Percentiles rank a stretch among this genome's conserved stretches.
Conservation (phyloP, 1,140 invertebrate species). For the Zaprionus davidi region DNA sequence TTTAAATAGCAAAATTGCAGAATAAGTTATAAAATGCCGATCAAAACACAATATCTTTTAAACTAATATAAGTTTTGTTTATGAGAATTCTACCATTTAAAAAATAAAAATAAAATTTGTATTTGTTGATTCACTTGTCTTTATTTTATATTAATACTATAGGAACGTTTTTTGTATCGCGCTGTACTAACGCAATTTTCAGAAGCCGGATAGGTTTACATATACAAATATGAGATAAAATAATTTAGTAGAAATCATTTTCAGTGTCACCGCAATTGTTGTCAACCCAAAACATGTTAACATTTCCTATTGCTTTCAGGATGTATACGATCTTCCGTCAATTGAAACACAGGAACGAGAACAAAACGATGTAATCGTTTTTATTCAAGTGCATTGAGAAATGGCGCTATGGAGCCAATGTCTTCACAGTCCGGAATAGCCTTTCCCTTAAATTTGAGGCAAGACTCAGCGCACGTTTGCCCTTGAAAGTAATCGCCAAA, state of each 20-base stretch:
- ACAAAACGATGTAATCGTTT: background rate
- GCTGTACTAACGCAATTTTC: background rate
- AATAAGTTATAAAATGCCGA: slow-evolving; percentile 62
- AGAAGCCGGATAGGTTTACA: background rate
- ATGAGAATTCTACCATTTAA: slow-evolving; percentile 58
- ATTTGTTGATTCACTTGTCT: slow-evolving; percentile 13
- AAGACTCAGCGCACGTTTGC: slow-evolving; percentile 91
- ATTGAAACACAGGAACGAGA: background rate
- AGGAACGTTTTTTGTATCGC: slow-evolving; percentile 33
- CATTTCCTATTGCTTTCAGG: slow-evolving; percentile 40
- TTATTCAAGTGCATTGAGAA: slow-evolving; percentile 87
- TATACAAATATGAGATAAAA: background rate
- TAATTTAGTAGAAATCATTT: background rate
- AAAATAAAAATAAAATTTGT: slow-evolving; percentile 61
- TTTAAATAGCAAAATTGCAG: slow-evolving; percentile 80
- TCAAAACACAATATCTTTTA: slow-evolving; percentile 24
- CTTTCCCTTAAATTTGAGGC: slow-evolving; percentile 92
- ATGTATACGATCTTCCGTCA: slow-evolving; percentile 41
- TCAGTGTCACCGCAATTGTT: slow-evolving; percentile 51
- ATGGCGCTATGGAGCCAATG: slow-evolving; percentile 90
- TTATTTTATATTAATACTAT: slow-evolving; percentile 24
- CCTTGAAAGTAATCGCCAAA: slow-evolving; percentile 93
- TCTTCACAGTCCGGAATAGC: slow-evolving; percentile 93
- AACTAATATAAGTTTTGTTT: slow-evolving; percentile 70
- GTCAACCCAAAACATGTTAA: slow-evolving; percentile 56